Conservation (phyloP, 2,113 vertebrate species). For the Ciconia boyciana region DNA sequence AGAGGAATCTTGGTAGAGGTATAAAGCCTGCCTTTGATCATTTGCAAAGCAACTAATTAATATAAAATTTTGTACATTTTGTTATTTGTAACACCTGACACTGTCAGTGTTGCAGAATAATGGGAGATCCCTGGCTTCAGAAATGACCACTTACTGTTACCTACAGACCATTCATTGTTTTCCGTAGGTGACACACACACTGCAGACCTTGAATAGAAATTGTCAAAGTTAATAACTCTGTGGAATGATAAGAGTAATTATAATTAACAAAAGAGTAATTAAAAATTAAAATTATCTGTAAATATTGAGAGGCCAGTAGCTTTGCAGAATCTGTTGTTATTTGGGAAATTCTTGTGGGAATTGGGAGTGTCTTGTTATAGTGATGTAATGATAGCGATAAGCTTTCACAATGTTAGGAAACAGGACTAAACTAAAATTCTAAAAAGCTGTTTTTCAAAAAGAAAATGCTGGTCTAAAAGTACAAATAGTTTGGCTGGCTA, state of each 20-base stretch:
- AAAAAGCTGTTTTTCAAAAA: background rate
- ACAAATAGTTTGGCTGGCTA: background rate
- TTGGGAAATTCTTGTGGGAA: background rate
- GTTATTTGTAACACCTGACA: background rate
- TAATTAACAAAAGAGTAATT: background rate
- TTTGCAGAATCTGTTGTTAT: background rate
- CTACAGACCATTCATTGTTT: background rate
- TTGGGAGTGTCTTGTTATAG: background rate
- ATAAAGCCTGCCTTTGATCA: background rate
- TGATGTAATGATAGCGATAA: background rate
- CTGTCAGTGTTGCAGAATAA: background rate
- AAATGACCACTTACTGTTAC: background rate
- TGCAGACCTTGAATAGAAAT: background rate
- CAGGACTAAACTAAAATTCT: background rate
- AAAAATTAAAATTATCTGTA: background rate
- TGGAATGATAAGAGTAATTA: background rate
- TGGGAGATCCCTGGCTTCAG: background rate
- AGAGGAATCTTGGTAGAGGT: background rate
- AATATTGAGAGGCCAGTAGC: background rate
- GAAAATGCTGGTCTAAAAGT: background rate
- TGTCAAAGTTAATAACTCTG: background rate
- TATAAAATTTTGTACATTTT: background rate
- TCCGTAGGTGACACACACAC: background rate
- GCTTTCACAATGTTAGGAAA: background rate
- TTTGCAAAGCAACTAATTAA: background rate